Percentiles rank a stretch among this genome's conserved stretches.
Conservation (phyloP, 2,113 vertebrate species). For the Circaetus cinerascens region DNA sequence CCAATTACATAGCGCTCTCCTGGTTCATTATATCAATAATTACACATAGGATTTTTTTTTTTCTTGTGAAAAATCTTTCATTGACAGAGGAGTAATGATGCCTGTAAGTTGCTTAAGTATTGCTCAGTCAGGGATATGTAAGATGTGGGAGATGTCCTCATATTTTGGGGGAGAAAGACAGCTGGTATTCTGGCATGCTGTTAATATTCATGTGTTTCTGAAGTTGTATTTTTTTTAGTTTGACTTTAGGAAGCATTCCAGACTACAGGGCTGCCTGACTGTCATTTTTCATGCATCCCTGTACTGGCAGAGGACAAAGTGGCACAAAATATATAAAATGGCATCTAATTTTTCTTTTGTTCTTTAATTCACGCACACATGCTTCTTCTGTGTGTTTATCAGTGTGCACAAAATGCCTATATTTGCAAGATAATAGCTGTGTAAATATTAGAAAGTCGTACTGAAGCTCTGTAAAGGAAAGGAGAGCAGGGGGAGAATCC, state of each 20-base stretch:
- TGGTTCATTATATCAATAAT: neutral
- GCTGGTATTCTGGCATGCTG: neutral
- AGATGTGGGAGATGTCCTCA: neutral
- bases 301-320: neutral
- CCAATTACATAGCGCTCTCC: neutral
- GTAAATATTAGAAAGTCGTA: slow-evolving; percentile 44
- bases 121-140: slow-evolving; percentile 7
- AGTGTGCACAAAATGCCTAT: slow-evolving; percentile 20
- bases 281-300: neutral
- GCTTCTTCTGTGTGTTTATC: slow-evolving; percentile 22
- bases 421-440: slow-evolving; percentile 47
- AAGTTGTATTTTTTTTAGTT: neutral
- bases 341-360: slow-evolving; percentile 28
- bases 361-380: neutral
- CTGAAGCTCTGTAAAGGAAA: slow-evolving; percentile 5
- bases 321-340: neutral
- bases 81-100: neutral
- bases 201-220: slow-evolving; percentile 4
- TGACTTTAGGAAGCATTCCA: slow-evolving; percentile 8
- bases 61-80: neutral
- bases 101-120: slow-evolving; percentile 11
- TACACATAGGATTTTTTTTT: neutral
- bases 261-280: neutral
- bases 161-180: neutral
- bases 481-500: slow-evolving; percentile 13